Evolutionary conservation across 2,888 invertebrate genomes (phyloP).

Genomic region (Limnephilus auricula): DNA sequence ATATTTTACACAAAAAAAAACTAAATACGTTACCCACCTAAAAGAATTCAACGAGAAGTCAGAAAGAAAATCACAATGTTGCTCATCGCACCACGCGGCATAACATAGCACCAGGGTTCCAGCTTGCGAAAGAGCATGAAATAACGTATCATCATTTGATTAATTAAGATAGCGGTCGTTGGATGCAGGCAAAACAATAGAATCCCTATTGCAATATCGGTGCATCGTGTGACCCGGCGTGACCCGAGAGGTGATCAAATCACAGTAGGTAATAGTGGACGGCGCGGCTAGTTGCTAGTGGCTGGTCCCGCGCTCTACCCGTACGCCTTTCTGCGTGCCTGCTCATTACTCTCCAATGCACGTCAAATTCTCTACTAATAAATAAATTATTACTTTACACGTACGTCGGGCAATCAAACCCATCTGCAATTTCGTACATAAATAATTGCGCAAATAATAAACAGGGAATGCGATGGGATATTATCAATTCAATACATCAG

Average conservation of each 20-base stretch:
- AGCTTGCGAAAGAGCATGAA: conserved; percentile 51
- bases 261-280: conserved; percentile 47
- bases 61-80: not conserved
- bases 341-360: conserved; percentile 43
- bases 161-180: conserved; percentile 65
- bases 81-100: not conserved
- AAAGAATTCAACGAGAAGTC: not conserved
- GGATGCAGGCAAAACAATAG: conserved; percentile 62
- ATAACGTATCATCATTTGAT: conserved; percentile 61
- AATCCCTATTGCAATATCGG: conserved; percentile 60
- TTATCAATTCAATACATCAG: conserved; percentile 19
- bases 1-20: too few relatives aligned
- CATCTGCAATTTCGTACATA: conserved; percentile 3
- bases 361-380: conserved; percentile 34
- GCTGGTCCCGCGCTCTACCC: conserved; percentile 14
- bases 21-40: not conserved
- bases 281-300: conserved; percentile 32
- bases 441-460: not conserved
- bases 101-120: conserved; percentile 26
- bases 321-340: conserved; percentile 39
- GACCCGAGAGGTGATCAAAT: conserved; percentile 59
- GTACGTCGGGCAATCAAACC: conserved; percentile 20
- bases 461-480: not conserved
- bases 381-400: conserved; percentile 37
- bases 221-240: conserved; percentile 60